These are phyloP conservation scores for Drosophila truncata DNA, from an alignment of 1,140 invertebrate genomes.

Conservation along the genomic window DNA sequence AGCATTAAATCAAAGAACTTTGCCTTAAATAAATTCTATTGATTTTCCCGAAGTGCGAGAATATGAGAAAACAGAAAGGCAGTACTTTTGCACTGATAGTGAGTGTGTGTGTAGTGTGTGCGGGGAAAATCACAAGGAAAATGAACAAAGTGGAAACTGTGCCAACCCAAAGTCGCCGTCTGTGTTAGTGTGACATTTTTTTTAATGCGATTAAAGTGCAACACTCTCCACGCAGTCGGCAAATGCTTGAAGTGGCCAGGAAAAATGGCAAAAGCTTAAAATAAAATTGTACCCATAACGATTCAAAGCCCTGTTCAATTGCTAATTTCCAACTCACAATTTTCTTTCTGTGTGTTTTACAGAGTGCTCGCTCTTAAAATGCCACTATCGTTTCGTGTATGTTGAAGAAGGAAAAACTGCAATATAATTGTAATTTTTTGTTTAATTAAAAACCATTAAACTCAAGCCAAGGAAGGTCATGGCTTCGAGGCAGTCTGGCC, in stretches of 20 bases:
- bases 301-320: constrained; percentile 22
- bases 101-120: constrained; percentile 1
- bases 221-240: constrained; percentile 57
- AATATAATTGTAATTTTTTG: constrained; percentile 11
- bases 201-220: constrained; percentile 84
- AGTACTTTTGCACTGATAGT: constrained; percentile 61
- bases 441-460: constrained; percentile 33
- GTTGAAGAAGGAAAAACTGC: constrained; percentile 32
- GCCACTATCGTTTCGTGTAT: constrained; percentile 24
- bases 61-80: constrained; percentile 70
- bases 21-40: constrained; percentile 51
- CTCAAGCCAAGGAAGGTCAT: constrained; percentile 11
- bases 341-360: constrained; percentile 17
- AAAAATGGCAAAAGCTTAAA: constrained; percentile 26
- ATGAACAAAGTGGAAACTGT: constrained; percentile 53
- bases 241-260: constrained; percentile 30
- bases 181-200: constrained; percentile 74
- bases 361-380: constrained; percentile 32
- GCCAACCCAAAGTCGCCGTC: constrained; percentile 41
- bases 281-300: constrained; percentile 24
- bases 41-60: constrained; percentile 60
- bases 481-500: constrained; percentile 14
- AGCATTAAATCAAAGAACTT: constrained; percentile 39
- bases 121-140: constrained; percentile 35
- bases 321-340: constrained; percentile 15